Conservation (phyloP, 2,797 vertebrate genomes). For the Nannoperca australis region DNA sequence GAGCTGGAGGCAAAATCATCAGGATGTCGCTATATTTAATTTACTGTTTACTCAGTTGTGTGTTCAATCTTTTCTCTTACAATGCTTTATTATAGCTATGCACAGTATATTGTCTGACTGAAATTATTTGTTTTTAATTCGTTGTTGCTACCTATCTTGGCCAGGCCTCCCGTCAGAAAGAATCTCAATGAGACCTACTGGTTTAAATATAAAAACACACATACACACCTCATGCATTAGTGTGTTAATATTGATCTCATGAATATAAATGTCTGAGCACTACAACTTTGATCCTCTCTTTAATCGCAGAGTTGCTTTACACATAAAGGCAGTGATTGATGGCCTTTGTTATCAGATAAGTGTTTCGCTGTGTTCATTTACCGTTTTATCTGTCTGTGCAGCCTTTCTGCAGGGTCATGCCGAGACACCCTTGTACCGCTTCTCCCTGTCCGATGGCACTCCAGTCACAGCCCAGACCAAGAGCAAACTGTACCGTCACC, state of each 20-base stretch:
- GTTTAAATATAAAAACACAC: slow-evolving; percentile 31
- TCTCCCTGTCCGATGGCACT: slow-evolving; percentile 96
- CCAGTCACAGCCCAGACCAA: slow-evolving; percentile 96
- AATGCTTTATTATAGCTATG: neutral
- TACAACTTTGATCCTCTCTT: slow-evolving; percentile 36
- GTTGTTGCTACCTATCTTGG: slow-evolving; percentile 9
- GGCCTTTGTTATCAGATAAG: slow-evolving; percentile 42
- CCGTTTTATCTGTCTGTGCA: slow-evolving; percentile 64
- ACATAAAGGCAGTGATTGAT: slow-evolving; percentile 39
- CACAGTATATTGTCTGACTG: neutral
- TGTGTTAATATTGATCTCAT: slow-evolving; percentile 55
- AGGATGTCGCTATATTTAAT: slow-evolving; percentile 2
- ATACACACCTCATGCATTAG: slow-evolving; percentile 32
- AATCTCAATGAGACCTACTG: slow-evolving; percentile 6
- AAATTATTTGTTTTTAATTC: slow-evolving; percentile 23
- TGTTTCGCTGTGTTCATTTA: slow-evolving; percentile 33
- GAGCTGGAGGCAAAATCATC: slow-evolving; percentile 13
- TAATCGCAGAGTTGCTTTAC: slow-evolving; percentile 40
- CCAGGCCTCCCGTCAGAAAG: neutral
- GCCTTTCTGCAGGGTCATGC: slow-evolving; percentile 94
- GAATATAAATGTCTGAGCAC: slow-evolving; percentile 34
- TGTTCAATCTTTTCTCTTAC: neutral
- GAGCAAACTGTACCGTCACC: slow-evolving; percentile 94
- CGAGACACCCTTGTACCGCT: slow-evolving; percentile 94
- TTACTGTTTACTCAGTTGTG: neutral